Evolutionary conservation across 2,888 invertebrate species (phyloP).

Genomic region (Orchestes rusci): DNA sequence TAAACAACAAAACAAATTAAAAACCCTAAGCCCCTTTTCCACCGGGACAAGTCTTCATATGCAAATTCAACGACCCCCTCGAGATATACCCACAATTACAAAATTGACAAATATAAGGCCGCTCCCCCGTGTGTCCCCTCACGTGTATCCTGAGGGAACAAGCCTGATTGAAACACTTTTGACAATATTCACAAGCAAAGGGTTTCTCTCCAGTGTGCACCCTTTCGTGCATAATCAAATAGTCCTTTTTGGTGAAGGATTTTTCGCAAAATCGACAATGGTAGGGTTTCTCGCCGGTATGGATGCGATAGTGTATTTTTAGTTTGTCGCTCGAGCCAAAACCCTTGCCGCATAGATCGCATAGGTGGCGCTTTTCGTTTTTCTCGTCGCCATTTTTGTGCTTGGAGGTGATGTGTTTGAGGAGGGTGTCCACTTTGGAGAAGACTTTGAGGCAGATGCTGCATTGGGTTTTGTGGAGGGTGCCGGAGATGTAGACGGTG

Average conservation of each 20-base stretch:
- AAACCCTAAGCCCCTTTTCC: too few species aligned
- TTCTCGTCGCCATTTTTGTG: constrained; percentile 23
- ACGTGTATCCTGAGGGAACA: constrained; percentile 36
- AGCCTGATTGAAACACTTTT: constrained; percentile 38
- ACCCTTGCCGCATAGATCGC: constrained; percentile 39
- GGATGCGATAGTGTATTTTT: constrained; percentile 38
- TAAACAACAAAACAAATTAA: too few species aligned
- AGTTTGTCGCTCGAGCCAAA: constrained; percentile 38
- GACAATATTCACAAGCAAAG: constrained; percentile 39
- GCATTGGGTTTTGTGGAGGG: constrained; percentile 42
- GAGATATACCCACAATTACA: constrained; percentile 35
- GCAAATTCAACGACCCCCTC: constrained; percentile 34
- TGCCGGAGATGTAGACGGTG: constrained; percentile 40
- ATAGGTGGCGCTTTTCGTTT: constrained; percentile 35
- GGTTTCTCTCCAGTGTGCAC: constrained; percentile 41
- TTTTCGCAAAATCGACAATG: constrained; percentile 36
- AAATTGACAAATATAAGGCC: constrained; percentile 37
- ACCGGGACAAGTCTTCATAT: constrained; percentile 33
- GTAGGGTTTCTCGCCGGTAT: constrained; percentile 43
- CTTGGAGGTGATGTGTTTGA: constrained; percentile 44
- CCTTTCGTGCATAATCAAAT: constrained; percentile 38
- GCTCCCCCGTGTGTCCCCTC: constrained; percentile 36
- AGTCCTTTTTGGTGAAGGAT: constrained; percentile 36
- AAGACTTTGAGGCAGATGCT: constrained; percentile 37
- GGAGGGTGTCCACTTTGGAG: constrained; percentile 38